These are phyloP conservation scores for Bellardia pandia DNA, from an alignment of 2,888 invertebrate species.

Conservation along the genomic window DNA sequence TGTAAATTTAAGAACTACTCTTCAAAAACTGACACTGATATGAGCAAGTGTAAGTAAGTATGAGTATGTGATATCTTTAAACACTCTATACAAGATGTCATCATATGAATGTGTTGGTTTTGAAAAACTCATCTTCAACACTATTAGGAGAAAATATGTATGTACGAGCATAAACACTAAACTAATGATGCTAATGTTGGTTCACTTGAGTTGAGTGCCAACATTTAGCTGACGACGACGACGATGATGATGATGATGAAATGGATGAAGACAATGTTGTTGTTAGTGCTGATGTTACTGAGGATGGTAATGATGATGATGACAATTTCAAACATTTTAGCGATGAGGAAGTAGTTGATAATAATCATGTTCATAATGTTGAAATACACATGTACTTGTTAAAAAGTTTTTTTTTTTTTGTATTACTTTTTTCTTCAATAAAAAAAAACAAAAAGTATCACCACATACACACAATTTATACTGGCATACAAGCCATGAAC, in stretches of 20 bases:
- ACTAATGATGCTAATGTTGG: slow-evolving; percentile 73
- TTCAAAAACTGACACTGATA: slow-evolving; percentile 26
- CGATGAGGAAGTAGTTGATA: slow-evolving; percentile 35
- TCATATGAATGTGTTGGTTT: slow-evolving; percentile 44
- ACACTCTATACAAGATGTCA: slow-evolving; percentile 51
- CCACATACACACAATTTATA: slow-evolving; percentile 13
- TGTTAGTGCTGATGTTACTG: slow-evolving; percentile 7
- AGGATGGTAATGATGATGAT: slow-evolving; percentile 10
- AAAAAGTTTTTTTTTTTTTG: slow-evolving; percentile 14
- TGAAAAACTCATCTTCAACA: slow-evolving; percentile 63
- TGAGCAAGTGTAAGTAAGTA: not conserved
- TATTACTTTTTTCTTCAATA: too few species aligned
- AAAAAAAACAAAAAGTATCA: not conserved
- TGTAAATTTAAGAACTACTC: slow-evolving; percentile 25
- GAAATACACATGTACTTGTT: slow-evolving; percentile 36
- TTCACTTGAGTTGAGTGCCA: slow-evolving; percentile 72
- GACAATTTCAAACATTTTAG: slow-evolving; percentile 39
- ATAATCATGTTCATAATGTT: slow-evolving; percentile 50
- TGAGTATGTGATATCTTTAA: slow-evolving; percentile 44
- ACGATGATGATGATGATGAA: slow-evolving; percentile 9
- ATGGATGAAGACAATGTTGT: too few species aligned
- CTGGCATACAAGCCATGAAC: slow-evolving; percentile 27
- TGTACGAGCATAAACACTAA: slow-evolving; percentile 59
- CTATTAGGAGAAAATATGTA: slow-evolving; percentile 53
- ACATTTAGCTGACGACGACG: slow-evolving; percentile 64